Conservation (phyloP, 2,888 invertebrate species). For the Physocephala rufipes region DNA sequence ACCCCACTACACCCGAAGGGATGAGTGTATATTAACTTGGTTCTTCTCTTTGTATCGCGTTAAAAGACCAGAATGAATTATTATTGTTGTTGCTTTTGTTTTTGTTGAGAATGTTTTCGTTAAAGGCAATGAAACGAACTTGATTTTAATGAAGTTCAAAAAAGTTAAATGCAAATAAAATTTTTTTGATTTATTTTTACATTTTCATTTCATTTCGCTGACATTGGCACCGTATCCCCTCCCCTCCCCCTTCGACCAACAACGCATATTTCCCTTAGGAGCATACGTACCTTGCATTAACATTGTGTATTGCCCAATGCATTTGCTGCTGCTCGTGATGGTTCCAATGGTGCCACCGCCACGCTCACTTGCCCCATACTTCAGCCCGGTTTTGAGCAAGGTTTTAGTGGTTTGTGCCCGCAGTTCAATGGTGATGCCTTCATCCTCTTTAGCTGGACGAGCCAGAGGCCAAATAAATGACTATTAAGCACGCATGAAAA, state of each 20-base stretch:
- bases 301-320: conserved; percentile 58
- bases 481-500: conserved; percentile 57
- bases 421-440: conserved; percentile 70
- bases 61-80: no score
- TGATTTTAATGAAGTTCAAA: no score
- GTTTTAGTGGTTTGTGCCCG: conserved; percentile 60
- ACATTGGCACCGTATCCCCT: neutral
- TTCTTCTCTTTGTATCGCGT: no score
- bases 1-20: no score
- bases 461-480: conserved; percentile 77
- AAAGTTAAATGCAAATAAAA: no score
- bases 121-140: no score
- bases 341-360: conserved; percentile 51
- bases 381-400: conserved; percentile 53
- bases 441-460: conserved; percentile 72
- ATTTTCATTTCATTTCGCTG: no score
- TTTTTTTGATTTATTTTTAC: no score
- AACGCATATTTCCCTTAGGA: neutral
- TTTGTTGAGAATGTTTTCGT: no score
- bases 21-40: no score
- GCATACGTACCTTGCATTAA: conserved; percentile 61
- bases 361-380: conserved; percentile 49
- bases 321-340: conserved; percentile 59
- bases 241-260: neutral
- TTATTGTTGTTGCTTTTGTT: no score